Percentiles rank a stretch among this genome's conserved stretches.
phyloP scores from a whole-genome alignment of 2,113 vertebrate species.

The Tautogolabrus adspersus region DNA sequence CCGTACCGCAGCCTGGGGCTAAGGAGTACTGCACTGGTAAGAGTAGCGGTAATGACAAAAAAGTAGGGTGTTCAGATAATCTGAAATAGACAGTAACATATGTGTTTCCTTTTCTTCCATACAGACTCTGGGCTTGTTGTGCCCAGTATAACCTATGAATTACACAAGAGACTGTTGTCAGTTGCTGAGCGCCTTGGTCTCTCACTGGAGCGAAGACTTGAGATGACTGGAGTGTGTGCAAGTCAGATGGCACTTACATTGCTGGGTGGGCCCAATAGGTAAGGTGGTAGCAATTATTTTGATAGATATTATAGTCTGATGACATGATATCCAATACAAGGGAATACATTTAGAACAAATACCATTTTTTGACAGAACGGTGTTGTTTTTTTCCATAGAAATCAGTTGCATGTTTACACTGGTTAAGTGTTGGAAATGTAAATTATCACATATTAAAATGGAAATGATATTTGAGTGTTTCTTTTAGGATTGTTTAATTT shows the following conservation, averaged over 20 bases:
- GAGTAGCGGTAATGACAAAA: conserved; percentile 21
- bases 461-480: no score
- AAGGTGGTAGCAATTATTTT: conserved; percentile 24
- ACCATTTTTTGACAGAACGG: background rate
- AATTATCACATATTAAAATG: no score
- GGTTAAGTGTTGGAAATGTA: no score
- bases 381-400: no score
- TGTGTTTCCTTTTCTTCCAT: conserved; percentile 10
- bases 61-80: background rate
- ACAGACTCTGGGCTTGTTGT: conserved; percentile 96
- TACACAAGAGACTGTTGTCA: conserved; percentile 93
- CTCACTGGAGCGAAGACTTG: conserved; percentile 92
- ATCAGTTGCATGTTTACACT: background rate
- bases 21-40: conserved; percentile 97
- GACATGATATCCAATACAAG: background rate
- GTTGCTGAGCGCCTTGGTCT: conserved; percentile 94
- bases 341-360: background rate
- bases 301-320: background rate
- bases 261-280: conserved; percentile 98
- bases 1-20: conserved; percentile 87
- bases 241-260: conserved; percentile 98
- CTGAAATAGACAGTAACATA: background rate
- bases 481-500: no score
- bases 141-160: conserved; percentile 91
- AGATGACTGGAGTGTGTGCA: conserved; percentile 96